These are phyloP conservation scores for Cairina moschata DNA, from an alignment of 2,113 vertebrate species.

Conservation along the genomic window DNA sequence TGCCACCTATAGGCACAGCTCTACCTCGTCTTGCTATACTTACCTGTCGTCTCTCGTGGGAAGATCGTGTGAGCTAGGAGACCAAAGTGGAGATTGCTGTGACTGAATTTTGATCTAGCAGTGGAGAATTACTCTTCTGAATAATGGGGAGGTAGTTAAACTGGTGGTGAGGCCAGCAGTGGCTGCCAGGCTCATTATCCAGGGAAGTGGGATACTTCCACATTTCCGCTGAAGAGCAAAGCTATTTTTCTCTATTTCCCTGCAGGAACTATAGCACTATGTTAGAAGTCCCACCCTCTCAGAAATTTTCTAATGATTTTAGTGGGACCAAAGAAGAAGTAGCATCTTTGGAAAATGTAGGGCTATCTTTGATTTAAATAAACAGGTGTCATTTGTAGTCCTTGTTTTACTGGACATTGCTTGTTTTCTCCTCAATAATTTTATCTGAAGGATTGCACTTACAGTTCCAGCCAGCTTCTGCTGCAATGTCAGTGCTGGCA, in stretches of 20 bases:
- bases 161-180: rapidly evolving
- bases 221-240: neutral
- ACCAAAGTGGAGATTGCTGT: rapidly evolving
- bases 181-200: neutral
- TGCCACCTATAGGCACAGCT: conserved; percentile 40
- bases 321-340: neutral
- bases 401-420: neutral
- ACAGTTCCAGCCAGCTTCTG: rapidly evolving
- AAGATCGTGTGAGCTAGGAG: neutral
- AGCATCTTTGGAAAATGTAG: neutral
- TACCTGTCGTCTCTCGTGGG: rapidly evolving
- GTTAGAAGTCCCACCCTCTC: neutral
- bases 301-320: neutral
- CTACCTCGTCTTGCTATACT: rapidly evolving
- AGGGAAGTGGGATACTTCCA: rapidly evolving
- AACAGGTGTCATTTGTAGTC: neutral
- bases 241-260: neutral
- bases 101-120: rapidly evolving
- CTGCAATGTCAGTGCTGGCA: neutral
- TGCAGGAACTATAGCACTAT: neutral
- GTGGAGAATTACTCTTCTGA: neutral
- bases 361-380: neutral
- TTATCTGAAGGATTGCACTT: neutral
- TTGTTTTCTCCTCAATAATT: neutral
- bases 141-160: neutral